Base-by-base conservation (phyloP, 2,888 invertebrate genomes). In the Epirrhoe tristata region DNA sequence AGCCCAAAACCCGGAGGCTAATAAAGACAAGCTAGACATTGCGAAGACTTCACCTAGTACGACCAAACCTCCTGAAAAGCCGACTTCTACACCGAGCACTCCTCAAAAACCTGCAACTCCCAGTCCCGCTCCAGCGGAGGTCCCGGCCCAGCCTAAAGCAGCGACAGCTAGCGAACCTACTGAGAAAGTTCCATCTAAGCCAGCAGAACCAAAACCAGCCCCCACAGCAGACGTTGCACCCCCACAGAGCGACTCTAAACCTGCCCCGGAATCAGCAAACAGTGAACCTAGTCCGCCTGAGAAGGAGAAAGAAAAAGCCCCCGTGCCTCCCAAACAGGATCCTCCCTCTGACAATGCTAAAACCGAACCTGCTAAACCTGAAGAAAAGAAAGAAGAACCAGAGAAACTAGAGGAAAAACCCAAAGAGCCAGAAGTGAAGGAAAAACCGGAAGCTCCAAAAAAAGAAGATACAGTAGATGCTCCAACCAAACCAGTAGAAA, bases 11-110 rank as follows among this genome's bases (percentile, higher is more conserved):
- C 83, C 88, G 58, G 93, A 93, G 75, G 73, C 81, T 24, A 89
- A 86, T 69, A 91, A 91, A 76, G 90, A 92, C 17, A 93, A 91
- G 71, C 90, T 87, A 70, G 91, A 93, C 72, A 90, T 91, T 71
- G 88, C 89, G 57, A 92, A 90, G 81, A 90, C 90, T 10, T 90
- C 92, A 75, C 91, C 92, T 1, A 91, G 91, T 80, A 90, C 92
- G 66, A 87, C 91, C 34, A 93, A 91, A 73, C 93, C 93, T 43
- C 90, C 92, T 77, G 93, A 93, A 78, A 89, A 89, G 68, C 83
- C 84, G 0, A 69, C 78, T 34, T 85, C 75, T 77, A 77, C 82
- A 7, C 87, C 85, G 1, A 83, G 74, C 60, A 89, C 89, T 46
- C 88, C 88, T n/a, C 91, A 88, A 61, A 92, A 92, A 74, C 71